These are phyloP conservation scores for Lacerta viridis DNA, from an alignment of 2,797 vertebrate genomes.

Conservation along the genomic window DNA sequence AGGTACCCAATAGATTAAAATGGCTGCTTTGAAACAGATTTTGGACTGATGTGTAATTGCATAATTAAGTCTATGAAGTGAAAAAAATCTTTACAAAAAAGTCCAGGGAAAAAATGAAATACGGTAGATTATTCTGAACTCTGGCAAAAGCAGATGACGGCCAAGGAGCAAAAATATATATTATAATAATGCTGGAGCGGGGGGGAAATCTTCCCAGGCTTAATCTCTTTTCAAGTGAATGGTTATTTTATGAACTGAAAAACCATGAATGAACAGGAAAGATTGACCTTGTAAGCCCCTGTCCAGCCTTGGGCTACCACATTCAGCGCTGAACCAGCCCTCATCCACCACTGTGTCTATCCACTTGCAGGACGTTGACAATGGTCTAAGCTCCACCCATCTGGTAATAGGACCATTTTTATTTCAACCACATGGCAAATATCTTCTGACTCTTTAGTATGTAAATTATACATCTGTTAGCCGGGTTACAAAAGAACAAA, in stretches of 20 bases:
- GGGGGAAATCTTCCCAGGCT: conserved; percentile 38
- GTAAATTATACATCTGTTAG: background rate
- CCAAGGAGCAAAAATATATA: conserved; percentile 17
- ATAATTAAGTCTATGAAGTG: conserved; percentile 70
- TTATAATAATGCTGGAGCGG: background rate
- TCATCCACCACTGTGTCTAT: background rate
- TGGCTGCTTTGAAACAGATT: conserved; percentile 75
- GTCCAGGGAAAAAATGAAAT: conserved; percentile 60
- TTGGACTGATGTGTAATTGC: conserved; percentile 69
- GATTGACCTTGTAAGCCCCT: background rate
- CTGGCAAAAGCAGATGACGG: conserved; percentile 38
- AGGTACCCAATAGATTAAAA: conserved; percentile 71
- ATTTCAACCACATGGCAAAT: background rate
- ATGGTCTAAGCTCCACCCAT: background rate
- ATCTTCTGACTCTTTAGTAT: background rate
- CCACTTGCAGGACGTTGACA: background rate
- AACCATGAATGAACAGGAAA: background rate
- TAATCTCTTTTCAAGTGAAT: conserved; percentile 12
- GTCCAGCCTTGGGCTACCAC: background rate
- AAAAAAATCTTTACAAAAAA: conserved; percentile 72
- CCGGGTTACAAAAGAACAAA: background rate
- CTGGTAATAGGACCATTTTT: background rate
- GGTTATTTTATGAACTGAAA: conserved; percentile 36
- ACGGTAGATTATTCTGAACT: conserved; percentile 58
- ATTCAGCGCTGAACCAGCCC: background rate